Evolutionary conservation across 2,797 vertebrate species (phyloP), one percentile per base, ranked within the genome.

Genomic region (Balearica regulorum): DNA sequence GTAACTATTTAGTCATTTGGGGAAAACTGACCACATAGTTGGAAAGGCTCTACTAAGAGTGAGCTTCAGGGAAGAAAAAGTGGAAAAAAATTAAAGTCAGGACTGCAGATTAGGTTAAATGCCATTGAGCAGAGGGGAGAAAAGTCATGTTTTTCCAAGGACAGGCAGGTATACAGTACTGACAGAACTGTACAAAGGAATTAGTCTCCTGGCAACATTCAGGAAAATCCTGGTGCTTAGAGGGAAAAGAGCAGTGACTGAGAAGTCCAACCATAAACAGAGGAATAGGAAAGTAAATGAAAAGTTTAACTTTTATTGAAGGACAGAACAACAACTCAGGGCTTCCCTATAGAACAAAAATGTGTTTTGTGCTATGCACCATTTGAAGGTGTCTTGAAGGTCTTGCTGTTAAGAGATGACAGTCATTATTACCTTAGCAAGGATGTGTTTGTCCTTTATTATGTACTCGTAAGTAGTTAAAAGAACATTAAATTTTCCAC

Each of bases 401-500:
- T 65, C 29, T 70, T 91, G 31, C 49, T 87, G 39, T 55, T 87
- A 91, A 84, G 22, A 93, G 21, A 54, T 16, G 28, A 68, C 4
- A 89, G 58, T 60, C 53, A 80, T 54, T 28, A 79, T 97, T 98
- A 99, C 99, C 99, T 99, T 99, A 95, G 99, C 99, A 91, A 99
- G 99, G 92, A 99, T 99, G 81, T 99, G 99, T 96, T 99, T 99
- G 98, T 99, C 99, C 97, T 99, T 99, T 97, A 99, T 99, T 97
- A 99, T 99, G 97, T 99, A 99, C 95, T 99, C 99, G 0, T 99
- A 99, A 49, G 99, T 99, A 78, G 99, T 99, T 97, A 99, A 96
- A 91, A 99, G 98, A 72, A 99, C 99, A 28, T 99, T 99, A 91
- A 99, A 99, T 97, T 99, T 99, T 87, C 99, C 99, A 70, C 98